Evolutionary conservation across 2,888 invertebrate species (phyloP).

Genomic region (Xestobium rufovillosum): DNA sequence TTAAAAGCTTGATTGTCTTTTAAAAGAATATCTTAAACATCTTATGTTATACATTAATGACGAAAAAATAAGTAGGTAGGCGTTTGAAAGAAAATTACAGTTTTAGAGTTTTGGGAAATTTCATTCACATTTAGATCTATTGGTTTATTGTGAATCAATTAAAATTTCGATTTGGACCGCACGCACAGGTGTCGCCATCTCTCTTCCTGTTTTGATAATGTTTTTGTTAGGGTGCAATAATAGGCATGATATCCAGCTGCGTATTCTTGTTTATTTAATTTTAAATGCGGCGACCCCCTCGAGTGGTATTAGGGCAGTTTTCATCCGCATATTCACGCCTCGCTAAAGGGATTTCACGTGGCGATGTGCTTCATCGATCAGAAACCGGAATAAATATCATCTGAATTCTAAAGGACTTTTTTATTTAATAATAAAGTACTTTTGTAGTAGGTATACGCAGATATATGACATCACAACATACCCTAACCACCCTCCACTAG

Average conservation of each 20-base stretch:
- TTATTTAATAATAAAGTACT: too few species aligned
- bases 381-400: slow-evolving; percentile 17
- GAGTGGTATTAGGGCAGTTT: slow-evolving; percentile 32
- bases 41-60: too few species aligned
- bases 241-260: slow-evolving; percentile 38
- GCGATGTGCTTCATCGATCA: slow-evolving; percentile 23
- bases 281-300: slow-evolving; percentile 31
- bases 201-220: slow-evolving; percentile 27
- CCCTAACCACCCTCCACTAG: too few species aligned
- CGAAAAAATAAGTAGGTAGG: too few species aligned
- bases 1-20: too few species aligned
- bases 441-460: too few species aligned
- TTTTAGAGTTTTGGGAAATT: too few species aligned
- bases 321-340: slow-evolving; percentile 32
- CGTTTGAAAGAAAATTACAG: too few species aligned
- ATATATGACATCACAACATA: too few species aligned
- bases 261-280: slow-evolving; percentile 36
- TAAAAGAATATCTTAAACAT: too few species aligned
- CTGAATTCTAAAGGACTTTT: background rate
- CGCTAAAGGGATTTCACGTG: slow-evolving; percentile 32
- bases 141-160: slow-evolving; percentile 4
- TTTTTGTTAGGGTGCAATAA: slow-evolving; percentile 28
- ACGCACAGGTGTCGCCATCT: slow-evolving; percentile 22
- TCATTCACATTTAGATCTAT: too few species aligned
- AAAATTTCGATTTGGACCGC: slow-evolving; percentile 6